Evolutionary conservation across 2,797 vertebrate genomes (phyloP), one percentile per base, ranked within the genome.

Genomic region (Sarcophilus harrisii): DNA sequence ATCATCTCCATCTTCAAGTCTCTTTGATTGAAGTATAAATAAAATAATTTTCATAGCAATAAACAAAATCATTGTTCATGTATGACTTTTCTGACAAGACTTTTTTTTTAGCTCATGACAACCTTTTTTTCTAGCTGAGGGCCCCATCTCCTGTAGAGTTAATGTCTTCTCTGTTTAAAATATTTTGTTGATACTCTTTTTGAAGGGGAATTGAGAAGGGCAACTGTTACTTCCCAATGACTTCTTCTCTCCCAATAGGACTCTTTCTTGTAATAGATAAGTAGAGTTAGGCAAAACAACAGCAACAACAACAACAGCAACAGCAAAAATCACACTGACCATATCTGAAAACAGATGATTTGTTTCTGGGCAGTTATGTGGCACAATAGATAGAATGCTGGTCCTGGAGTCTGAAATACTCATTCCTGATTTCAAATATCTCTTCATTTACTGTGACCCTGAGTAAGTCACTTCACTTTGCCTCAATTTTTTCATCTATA

Each of bases 141-240:
- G 11, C 45, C 52, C n/a, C 91, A 27, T 91, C 58, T 94, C 92
- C 92, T 93, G 87, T 92, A 58, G 55, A 96, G 93, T 96, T 93
- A 66, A 45, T 38, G 6, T 24, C 18, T n/a, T 38, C 18, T 21
- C 73, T 0, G 2, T 81, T 81, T 81, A 81, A 73, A 38, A 24
- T 81, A 21, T 45, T 45, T 24, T 81, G 8, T 81, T 81, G 73
- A 81, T 81, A 11, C 8, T 45, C 8, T 38, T 73, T 73, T 81
- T 18, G n/a, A 16, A 21, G 5, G 6, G 16, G n/a, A 21, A 18
- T 73, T 6, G n/a, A 18, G 21, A 81, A 38, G 21, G 21, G 24
- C 45, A 18, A 81, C 38, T 81, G 8, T 24, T 38, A 38, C 16
- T 73, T 45, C 21, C 21, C 38, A 81, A 45, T 81, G 73, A 24